A percentile compares a stretch with the other conserved stretches of the same genome.
Evolutionary conservation across 2,888 invertebrate genomes (phyloP).

Genomic region (Aspidiotus destructor): DNA sequence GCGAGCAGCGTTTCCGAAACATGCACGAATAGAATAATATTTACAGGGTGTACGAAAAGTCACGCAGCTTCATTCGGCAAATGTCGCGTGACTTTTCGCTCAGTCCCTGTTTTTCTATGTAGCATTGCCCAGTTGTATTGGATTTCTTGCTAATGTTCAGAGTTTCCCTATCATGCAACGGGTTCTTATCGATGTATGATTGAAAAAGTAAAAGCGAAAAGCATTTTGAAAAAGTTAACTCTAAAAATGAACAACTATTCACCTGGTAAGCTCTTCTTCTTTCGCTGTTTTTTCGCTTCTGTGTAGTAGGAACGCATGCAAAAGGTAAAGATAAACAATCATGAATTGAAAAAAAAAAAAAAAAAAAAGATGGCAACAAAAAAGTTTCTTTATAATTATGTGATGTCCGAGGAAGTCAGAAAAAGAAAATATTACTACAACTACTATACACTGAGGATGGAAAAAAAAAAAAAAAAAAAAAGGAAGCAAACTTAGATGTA

Average conservation of each 20-base stretch:
- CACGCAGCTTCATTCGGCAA: too few relatives aligned
- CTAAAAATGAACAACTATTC: slow-evolving; percentile 43
- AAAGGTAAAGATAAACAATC: slow-evolving; percentile 50
- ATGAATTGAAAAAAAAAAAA: slow-evolving; percentile 41
- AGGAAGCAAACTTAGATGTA: slow-evolving; percentile 25
- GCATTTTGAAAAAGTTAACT: slow-evolving; percentile 26
- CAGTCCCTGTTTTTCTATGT: too few relatives aligned
- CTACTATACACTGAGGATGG: slow-evolving; percentile 4
- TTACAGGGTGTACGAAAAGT: too few relatives aligned
- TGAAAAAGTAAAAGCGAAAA: slow-evolving; percentile 23
- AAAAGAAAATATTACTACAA: slow-evolving; percentile 23
- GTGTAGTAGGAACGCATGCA: slow-evolving; percentile 45
- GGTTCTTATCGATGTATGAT: too few relatives aligned
- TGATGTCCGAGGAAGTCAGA: slow-evolving; percentile 17
- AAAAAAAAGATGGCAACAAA: slow-evolving; percentile 37
- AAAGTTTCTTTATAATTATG: slow-evolving; percentile 41
- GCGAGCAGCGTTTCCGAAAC: too few relatives aligned
- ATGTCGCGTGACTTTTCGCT: too few relatives aligned
- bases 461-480: slow-evolving; percentile 24
- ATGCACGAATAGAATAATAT: too few relatives aligned
- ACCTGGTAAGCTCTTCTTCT: slow-evolving; percentile 86
- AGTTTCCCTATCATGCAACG: too few relatives aligned
- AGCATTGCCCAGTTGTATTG: too few relatives aligned
- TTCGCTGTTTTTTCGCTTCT: slow-evolving; percentile 94
- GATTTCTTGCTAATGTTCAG: too few relatives aligned